These are phyloP conservation scores for Drosophila serrata DNA, from an alignment of 1,140 invertebrate species.

Conservation along the genomic window DNA sequence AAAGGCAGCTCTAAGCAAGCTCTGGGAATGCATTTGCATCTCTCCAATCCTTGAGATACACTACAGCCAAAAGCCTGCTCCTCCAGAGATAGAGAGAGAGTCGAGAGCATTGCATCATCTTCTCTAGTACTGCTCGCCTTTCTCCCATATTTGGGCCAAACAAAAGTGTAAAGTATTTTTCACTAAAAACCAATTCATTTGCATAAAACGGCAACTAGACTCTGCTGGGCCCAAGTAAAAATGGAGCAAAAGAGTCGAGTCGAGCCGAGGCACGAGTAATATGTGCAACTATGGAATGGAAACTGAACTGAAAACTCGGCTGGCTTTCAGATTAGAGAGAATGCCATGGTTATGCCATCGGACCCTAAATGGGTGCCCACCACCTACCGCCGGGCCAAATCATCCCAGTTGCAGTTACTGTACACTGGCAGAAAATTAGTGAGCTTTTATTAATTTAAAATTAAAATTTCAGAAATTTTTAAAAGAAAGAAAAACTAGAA, in stretches of 20 bases:
- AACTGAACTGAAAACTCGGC: conserved; percentile 21
- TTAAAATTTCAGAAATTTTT: neutral
- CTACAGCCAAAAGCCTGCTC: neutral
- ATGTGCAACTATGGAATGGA: conserved; percentile 19
- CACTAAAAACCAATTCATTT: conserved; percentile 83
- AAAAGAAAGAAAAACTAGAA: neutral
- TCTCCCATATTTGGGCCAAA: conserved; percentile 12
- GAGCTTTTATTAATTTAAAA: no score
- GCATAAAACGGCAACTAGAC: conserved; percentile 75
- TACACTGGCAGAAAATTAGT: neutral
- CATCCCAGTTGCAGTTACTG: conserved; percentile 18
- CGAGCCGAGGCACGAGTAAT: conserved; percentile 15
- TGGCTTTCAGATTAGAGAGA: conserved; percentile 61
- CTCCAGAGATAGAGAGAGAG: neutral
- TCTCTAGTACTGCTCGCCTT: neutral
- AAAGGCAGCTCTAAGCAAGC: conserved; percentile 20
- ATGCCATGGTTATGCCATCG: conserved; percentile 60
- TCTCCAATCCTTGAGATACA: conserved; percentile 10
- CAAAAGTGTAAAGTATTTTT: conserved; percentile 80
- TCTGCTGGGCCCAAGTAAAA: conserved; percentile 16
- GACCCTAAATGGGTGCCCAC: conserved; percentile 5
- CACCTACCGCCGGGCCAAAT: conserved; percentile 10
- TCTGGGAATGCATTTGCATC: conserved; percentile 43
- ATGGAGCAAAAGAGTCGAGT: conserved; percentile 25
- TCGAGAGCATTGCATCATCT: neutral